Percentiles rank a stretch among this genome's conserved stretches.
Conservation (phyloP, 2,888 invertebrate species). For the Pyrochroa serraticornis region DNA sequence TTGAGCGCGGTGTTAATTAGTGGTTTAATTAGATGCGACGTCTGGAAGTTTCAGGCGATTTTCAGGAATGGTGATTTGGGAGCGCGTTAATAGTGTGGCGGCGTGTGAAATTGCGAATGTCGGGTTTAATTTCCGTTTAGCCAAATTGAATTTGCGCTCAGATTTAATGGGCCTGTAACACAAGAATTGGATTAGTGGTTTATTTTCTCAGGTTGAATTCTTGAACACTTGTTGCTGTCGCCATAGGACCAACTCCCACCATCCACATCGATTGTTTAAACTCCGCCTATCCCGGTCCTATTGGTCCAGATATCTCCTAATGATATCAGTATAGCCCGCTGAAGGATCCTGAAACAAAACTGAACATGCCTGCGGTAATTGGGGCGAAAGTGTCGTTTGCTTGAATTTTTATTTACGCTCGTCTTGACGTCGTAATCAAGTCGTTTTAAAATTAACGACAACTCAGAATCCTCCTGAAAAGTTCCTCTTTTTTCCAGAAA, state of each 20-base stretch:
- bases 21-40: too few relatives aligned
- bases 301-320: conserved; percentile 51
- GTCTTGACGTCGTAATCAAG: neutral
- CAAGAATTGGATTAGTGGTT: conserved; percentile 40
- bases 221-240: conserved; percentile 53
- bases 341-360: conserved; percentile 15
- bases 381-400: too few relatives aligned
- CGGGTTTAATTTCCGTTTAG: conserved; percentile 28
- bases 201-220: conserved; percentile 33
- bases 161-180: conserved; percentile 27
- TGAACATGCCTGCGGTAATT: conserved; percentile 9
- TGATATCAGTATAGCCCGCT: conserved; percentile 40
- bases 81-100: conserved; percentile 20
- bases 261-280: conserved; percentile 52
- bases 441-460: neutral
- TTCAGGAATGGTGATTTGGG: neutral
- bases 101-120: conserved; percentile 27
- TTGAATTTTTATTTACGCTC: too few relatives aligned
- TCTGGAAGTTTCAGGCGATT: neutral
- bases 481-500: neutral
- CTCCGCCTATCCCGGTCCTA: conserved; percentile 50
- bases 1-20: too few relatives aligned
- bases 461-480: neutral
- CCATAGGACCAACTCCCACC: conserved; percentile 49
- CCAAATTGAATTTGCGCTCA: conserved; percentile 24